Conservation (phyloP, 2,113 vertebrate species). For the Pangasianodon gigas region DNA sequence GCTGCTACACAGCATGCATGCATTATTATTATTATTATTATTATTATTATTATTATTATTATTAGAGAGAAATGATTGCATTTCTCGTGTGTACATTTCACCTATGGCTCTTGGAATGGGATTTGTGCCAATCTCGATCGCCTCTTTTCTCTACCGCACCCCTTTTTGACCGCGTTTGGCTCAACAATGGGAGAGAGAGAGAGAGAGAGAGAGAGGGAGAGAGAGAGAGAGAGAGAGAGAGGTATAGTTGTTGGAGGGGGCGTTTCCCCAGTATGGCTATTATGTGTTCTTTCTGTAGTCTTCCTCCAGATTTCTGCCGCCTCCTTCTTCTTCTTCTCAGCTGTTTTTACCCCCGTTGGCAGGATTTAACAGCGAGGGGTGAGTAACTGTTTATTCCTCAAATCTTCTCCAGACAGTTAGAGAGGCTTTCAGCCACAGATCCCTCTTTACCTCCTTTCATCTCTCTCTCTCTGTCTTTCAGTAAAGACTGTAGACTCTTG, state of each 20-base stretch:
- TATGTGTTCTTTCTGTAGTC: slow-evolving; percentile 61
- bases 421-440: slow-evolving; percentile 20
- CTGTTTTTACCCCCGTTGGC: slow-evolving; percentile 59
- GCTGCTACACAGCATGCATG: neutral
- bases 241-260: slow-evolving; percentile 65
- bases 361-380: slow-evolving; percentile 69
- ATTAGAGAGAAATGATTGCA: neutral
- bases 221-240: slow-evolving; percentile 50
- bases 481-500: neutral
- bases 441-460: slow-evolving; percentile 21
- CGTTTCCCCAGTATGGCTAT: slow-evolving; percentile 69
- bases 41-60: slow-evolving; percentile 7
- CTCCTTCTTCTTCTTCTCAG: slow-evolving; percentile 51
- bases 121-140: slow-evolving; percentile 59
- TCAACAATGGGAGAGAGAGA: slow-evolving; percentile 70
- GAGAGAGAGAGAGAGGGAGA: slow-evolving; percentile 28
- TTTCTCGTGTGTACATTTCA: neutral
- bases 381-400: slow-evolving; percentile 55
- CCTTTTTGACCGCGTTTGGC: slow-evolving; percentile 74
- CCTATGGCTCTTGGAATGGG: slow-evolving; percentile 27
- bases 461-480: slow-evolving; percentile 13
- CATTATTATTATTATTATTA: neutral
- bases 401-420: slow-evolving; percentile 9
- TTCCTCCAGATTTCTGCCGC: slow-evolving; percentile 55
- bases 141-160: slow-evolving; percentile 64